Percentiles rank a stretch among this genome's conserved stretches.
phyloP scores from a whole-genome alignment of 1,140 invertebrate genomes.

The Pachyrhynchus sulphureomaculatus region DNA sequence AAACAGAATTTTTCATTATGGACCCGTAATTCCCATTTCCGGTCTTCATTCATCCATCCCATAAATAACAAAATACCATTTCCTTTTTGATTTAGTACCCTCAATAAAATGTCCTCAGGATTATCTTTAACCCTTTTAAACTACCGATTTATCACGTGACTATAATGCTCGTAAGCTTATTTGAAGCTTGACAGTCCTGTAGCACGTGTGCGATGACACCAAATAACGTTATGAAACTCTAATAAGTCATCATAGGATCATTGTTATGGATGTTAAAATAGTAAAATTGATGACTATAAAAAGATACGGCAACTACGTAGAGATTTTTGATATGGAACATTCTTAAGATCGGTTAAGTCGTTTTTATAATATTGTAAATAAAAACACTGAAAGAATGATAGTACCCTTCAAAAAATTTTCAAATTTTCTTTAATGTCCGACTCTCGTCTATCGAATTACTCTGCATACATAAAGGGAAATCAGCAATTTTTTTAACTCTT shows the following conservation, averaged over 20 bases:
- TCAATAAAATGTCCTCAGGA: background rate
- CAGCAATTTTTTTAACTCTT: no score
- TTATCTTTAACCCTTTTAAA: constrained; percentile 4
- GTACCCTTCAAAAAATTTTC: no score
- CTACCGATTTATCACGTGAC: background rate
- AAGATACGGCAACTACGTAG: no score
- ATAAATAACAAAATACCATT: background rate
- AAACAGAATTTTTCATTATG: background rate
- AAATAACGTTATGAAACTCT: background rate
- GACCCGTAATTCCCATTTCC: background rate
- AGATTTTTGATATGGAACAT: no score
- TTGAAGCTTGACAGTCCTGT: background rate
- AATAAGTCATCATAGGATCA: background rate
- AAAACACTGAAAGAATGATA: no score
- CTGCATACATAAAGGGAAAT: no score
- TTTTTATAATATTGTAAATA: no score
- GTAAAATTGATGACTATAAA: no score
- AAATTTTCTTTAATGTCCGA: no score
- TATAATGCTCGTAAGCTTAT: background rate
- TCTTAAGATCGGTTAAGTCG: no score
- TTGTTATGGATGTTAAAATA: background rate
- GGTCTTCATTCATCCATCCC: background rate
- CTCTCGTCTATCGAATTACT: no score
- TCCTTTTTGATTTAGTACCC: background rate
- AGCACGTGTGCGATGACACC: background rate